Evolutionary conservation across 30 jellyfish, hydroid and myxozoan genomes (phyloP), one percentile per base, ranked within the genome.

Genomic region (Clytia hemisphaerica): DNA sequence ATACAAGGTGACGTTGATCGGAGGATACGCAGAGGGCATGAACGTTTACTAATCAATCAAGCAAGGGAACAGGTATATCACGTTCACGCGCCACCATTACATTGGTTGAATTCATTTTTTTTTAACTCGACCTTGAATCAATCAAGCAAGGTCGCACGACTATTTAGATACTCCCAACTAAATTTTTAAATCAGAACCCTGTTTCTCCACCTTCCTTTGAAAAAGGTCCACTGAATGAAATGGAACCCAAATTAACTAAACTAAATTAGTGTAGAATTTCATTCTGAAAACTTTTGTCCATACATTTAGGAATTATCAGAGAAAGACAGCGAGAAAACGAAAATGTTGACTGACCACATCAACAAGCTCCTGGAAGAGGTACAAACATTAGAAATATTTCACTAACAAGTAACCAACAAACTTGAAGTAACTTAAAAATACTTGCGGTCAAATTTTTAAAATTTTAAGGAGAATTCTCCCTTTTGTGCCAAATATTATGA

Each of bases 1-100:
- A 91, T 83, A 40, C 82, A 84, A 90, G 48, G 92, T 3, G 99
- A 91, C 45, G 95, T 83, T 32, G 99, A 91, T 22, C 72, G 99
- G 30, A 80, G 83, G 7, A 91, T 91, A 21, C 32, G 94, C 37
- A 78, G 95, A 51, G 99, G 95, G 18, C 94, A 82, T 48, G 95
- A 91, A 44, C 72, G 99, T 16, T 62, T 91, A 5, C 87, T 79
- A 1, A 62, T 87, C 71, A 79, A 73, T 87, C 85, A 92, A 29
- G 76, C 92, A 26, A 79, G 83, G 49, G 97, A 87, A 58, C 85
- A 79, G 94, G 97, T 87, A 36, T 2, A 34, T 48, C 6, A 6
- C 7, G 7, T 51, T n/a, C n/a, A n/a, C n/a, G n/a, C 14, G 53
- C 53, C 10, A 9, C 14, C n/a, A n/a, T n/a, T 40, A n/a, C n/a